Percentiles rank a stretch among this genome's conserved stretches.
Conservation (phyloP, 2,888 invertebrate species). For the Morinoia aosen region DNA sequence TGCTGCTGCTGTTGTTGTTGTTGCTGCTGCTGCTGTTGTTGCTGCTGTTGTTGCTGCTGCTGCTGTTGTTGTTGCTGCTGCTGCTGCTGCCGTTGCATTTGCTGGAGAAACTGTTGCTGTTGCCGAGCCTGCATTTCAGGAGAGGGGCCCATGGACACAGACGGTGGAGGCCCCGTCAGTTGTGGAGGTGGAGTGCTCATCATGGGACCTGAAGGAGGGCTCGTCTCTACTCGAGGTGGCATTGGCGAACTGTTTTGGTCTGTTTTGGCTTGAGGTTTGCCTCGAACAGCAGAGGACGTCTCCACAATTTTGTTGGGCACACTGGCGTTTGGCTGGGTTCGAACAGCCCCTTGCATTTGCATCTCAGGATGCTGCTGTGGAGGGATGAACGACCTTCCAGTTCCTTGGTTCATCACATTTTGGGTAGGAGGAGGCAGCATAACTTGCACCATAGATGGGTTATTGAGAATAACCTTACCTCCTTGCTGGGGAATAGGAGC, state of each 20-base stretch:
- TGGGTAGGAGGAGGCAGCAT: slow-evolving; percentile 2
- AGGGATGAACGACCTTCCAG: background rate
- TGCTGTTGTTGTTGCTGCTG: background rate
- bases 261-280: background rate
- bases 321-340: background rate
- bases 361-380: background rate
- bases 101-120: background rate
- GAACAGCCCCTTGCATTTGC: background rate
- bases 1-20: background rate
- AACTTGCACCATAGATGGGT: background rate
- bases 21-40: background rate
- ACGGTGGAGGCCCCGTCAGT: background rate
- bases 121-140: slow-evolving; percentile 12
- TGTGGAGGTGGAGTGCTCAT: slow-evolving; percentile 25
- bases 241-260: background rate
- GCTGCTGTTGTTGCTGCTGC: background rate
- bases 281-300: background rate
- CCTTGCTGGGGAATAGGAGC: slow-evolving; percentile 27
- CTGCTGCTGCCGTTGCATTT: background rate
- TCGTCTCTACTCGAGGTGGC: slow-evolving; percentile 35
- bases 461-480: slow-evolving; percentile 1
- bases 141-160: slow-evolving; percentile 7
- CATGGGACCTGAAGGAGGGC: slow-evolving; percentile 19
- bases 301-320: background rate
- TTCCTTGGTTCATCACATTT: background rate